phyloP scores from a whole-genome alignment of 1,140 invertebrate genomes.

The Psilanteris sp. region DNA sequence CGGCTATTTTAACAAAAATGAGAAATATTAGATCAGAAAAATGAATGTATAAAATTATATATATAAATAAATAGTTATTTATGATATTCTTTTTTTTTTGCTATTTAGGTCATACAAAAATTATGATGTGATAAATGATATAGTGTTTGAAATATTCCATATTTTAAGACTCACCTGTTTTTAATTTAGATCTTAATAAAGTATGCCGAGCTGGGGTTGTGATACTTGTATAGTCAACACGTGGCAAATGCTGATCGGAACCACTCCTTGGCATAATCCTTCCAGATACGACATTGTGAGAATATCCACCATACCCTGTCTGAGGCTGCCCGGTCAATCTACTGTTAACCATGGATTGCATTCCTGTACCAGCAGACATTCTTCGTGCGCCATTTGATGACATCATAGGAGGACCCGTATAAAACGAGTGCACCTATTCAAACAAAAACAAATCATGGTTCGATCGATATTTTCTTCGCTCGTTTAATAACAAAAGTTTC shows the following conservation, averaged over 20 bases:
- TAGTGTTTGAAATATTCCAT: no score
- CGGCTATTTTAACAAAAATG: slow-evolving; percentile 40
- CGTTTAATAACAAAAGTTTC: slow-evolving; percentile 10
- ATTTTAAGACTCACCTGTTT: slow-evolving; percentile 82
- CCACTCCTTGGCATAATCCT: slow-evolving; percentile 88
- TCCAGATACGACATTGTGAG: slow-evolving; percentile 78
- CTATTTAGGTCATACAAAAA: no score
- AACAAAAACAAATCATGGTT: slow-evolving; percentile 41
- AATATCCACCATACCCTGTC: slow-evolving; percentile 78
- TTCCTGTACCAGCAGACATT: slow-evolving; percentile 82
- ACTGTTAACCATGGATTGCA: slow-evolving; percentile 72
- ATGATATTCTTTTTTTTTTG: no score
- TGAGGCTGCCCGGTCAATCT: slow-evolving; percentile 77
- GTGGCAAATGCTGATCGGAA: slow-evolving; percentile 90
- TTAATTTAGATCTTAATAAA: slow-evolving; percentile 87
- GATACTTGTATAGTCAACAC: slow-evolving; percentile 88
- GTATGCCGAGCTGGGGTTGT: slow-evolving; percentile 86
- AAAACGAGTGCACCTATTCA: slow-evolving; percentile 87
- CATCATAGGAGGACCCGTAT: slow-evolving; percentile 83
- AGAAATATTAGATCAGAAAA: no score
- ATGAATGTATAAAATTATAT: no score
- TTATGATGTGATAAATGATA: no score
- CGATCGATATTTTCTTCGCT: slow-evolving; percentile 1
- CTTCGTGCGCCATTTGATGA: slow-evolving; percentile 79
- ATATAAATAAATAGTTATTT: no score